phyloP scores from a whole-genome alignment of 2,888 invertebrate genomes.

The Eutolmus rufibarbis region DNA sequence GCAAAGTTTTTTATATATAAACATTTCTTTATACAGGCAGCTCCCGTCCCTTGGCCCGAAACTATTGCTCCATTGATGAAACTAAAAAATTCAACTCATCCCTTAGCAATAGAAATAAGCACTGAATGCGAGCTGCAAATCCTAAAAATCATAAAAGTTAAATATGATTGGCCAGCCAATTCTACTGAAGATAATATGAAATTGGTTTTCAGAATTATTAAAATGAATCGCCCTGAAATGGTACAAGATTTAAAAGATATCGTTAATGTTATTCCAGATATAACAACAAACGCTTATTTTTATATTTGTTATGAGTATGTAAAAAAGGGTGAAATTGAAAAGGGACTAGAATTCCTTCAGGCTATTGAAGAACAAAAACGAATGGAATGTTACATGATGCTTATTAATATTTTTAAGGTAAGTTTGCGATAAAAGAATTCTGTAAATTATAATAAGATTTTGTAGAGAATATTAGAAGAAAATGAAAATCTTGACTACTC shows the following conservation, averaged over 20 bases:
- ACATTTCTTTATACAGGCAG: constrained; percentile 50
- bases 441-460: not conserved
- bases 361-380: constrained; percentile 52
- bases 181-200: constrained; percentile 56
- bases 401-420: constrained; percentile 54
- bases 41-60: constrained; percentile 62
- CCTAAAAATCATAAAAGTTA: constrained; percentile 61
- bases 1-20: not conserved
- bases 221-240: constrained; percentile 59
- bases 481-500: not conserved
- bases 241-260: constrained; percentile 57
- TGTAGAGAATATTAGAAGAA: constrained; percentile 14
- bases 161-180: constrained; percentile 61
- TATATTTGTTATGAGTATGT: constrained; percentile 60
- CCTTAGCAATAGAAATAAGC: constrained; percentile 58
- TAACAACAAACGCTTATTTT: constrained; percentile 56
- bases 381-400: constrained; percentile 52
- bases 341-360: constrained; percentile 56
- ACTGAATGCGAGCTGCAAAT: constrained; percentile 60
- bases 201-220: constrained; percentile 59
- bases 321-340: constrained; percentile 56
- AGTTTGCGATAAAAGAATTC: not conserved
- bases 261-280: constrained; percentile 57
- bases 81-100: constrained; percentile 60
- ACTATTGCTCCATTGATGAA: constrained; percentile 55